Percentiles rank a stretch among this genome's conserved stretches.
phyloP scores from a whole-genome alignment of 2,113 vertebrate genomes.

The Scopus umbretta region DNA sequence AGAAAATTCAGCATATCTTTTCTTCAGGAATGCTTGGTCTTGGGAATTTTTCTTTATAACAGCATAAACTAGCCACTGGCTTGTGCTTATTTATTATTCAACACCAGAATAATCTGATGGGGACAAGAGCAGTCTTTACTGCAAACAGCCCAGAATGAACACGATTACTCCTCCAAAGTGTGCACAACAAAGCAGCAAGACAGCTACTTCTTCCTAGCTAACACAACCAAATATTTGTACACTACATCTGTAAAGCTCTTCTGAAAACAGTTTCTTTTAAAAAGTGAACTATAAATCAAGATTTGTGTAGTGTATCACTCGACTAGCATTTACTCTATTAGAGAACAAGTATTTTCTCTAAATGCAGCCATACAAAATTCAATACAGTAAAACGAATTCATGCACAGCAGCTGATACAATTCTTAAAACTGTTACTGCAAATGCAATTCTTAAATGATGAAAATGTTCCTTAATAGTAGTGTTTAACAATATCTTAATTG shows the following conservation, averaged over 20 bases:
- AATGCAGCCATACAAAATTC: background rate
- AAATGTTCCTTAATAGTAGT: background rate
- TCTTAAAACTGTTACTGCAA: background rate
- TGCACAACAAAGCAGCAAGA: background rate
- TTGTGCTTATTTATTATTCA: background rate
- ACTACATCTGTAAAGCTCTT: background rate
- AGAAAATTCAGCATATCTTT: background rate
- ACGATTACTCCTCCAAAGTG: accelerated
- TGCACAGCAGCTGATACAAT: background rate
- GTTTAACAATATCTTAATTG: background rate
- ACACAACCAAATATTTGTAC: accelerated
- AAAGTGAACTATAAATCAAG: background rate
- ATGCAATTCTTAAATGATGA: background rate
- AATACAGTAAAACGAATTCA: background rate
- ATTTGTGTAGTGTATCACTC: background rate
- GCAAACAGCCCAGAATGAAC: background rate
- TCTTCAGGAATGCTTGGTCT: background rate
- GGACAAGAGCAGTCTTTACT: background rate
- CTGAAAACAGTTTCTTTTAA: background rate
- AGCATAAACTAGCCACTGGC: background rate
- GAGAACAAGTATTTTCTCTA: background rate
- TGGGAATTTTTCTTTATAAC: background rate
- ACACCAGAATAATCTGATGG: background rate
- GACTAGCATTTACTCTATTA: background rate
- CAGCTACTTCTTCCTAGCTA: background rate